Conservation (phyloP, 1,140 invertebrate species). For the Vollenhovia emeryi region DNA sequence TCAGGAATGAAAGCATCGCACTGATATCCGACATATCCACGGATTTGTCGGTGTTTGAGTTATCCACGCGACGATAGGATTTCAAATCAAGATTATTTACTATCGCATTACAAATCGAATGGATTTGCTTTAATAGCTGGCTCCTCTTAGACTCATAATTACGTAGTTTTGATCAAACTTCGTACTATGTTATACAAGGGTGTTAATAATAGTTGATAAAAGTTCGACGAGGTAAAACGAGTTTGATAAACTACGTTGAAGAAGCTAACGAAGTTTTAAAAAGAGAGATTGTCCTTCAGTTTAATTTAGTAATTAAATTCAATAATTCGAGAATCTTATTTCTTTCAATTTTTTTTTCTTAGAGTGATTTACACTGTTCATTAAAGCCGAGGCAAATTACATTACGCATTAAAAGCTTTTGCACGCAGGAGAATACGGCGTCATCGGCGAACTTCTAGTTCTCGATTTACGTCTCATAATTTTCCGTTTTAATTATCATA, state of each 20-base stretch:
- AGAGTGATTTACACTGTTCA: not conserved
- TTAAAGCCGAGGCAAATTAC: constrained; percentile 45
- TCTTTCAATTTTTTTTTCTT: not conserved
- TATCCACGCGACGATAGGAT: constrained; percentile 32
- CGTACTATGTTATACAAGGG: not conserved
- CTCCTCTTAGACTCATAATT: constrained; percentile 28
- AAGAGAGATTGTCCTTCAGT: constrained; percentile 19
- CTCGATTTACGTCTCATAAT: constrained; percentile 48
- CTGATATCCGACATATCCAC: constrained; percentile 18
- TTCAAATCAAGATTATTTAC: constrained; percentile 41
- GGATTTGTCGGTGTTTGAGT: constrained; percentile 33
- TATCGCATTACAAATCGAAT: constrained; percentile 36
- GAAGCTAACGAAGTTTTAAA: constrained; percentile 37
- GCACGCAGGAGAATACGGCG: constrained; percentile 22
- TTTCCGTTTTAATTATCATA: constrained; percentile 64
- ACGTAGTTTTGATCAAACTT: constrained; percentile 27
- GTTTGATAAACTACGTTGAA: constrained; percentile 54
- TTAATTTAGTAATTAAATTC: constrained; percentile 51
- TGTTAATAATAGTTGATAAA: constrained; percentile 41
- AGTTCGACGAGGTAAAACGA: constrained; percentile 37
- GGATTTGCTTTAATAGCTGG: not conserved
- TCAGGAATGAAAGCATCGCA: constrained; percentile 30
- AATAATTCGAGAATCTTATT: constrained; percentile 21
- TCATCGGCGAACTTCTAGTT: constrained; percentile 37
- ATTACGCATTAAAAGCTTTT: constrained; percentile 39